Evolutionary conservation across 1,140 invertebrate species (phyloP), one percentile per base, ranked within the genome.

Genomic region (Drosophila tristis): DNA sequence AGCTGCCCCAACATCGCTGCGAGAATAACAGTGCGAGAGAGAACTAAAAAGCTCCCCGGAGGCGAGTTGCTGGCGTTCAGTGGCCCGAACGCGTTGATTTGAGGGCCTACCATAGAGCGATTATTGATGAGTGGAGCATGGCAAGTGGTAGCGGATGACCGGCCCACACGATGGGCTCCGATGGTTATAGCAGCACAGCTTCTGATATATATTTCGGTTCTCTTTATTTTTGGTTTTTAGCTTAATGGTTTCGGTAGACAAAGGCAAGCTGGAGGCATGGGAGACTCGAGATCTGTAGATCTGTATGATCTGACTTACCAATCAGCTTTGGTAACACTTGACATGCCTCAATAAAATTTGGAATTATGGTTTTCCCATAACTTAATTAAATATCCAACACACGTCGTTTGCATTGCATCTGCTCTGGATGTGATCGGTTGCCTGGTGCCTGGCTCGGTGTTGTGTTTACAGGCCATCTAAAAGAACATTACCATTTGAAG

Each of bases 71-170:
- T 23, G 13, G 9, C 31, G 6, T 29, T 59, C 48, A 39, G 58
- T 47, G 78, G 64, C 55, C 78, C 64, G 76, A 63, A 54, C 70
- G 78, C 70, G 80, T 78, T 74, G 81, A 81, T 81, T 81, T 78
- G 82, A 81, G 78, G 78, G 71, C 43, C 31, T 54, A 47, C 42
- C 60, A 31, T 60, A 65, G 65, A 64, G 72, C 75, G 59, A 85
- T 84, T 85, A 79, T 84, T 85, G 80, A 64, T 68, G 65, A 84
- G 59, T 56, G 48, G 31, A 50, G 35, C 67, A 60, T 56, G 60
- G 63, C 45, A 3, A 4, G 31, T 31, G 5, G 31, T 3, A 31
- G 31, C 8, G 63, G 65, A 68, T 68, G 66, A 72, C 49, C 78
- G 68, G 78, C 74, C 73, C 76, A 74, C 74, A 58, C 56, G 82